phyloP scores from a whole-genome alignment of 2,113 vertebrate genomes.

The Sialia sialis region DNA sequence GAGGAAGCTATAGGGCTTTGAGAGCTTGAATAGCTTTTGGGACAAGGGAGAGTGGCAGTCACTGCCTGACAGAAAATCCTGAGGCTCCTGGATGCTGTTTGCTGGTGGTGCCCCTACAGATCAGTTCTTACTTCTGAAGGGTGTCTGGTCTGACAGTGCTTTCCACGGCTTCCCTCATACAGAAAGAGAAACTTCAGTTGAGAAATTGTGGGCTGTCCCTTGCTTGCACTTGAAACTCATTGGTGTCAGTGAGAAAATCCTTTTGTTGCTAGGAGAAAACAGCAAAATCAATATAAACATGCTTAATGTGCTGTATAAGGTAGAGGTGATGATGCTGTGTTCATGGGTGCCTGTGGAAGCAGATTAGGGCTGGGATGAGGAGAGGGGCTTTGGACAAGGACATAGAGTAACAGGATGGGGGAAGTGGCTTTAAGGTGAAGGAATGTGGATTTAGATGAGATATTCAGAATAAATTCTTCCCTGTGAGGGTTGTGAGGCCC shows the following conservation, averaged over 20 bases:
- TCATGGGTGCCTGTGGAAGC: accelerated
- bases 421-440: background rate
- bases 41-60: background rate
- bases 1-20: background rate
- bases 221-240: background rate
- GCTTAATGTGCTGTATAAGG: accelerated
- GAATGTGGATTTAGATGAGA: background rate
- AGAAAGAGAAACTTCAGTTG: background rate
- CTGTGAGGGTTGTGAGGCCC: accelerated
- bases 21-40: background rate
- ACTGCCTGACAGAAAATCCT: background rate
- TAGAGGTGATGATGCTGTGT: background rate
- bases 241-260: background rate
- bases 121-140: background rate
- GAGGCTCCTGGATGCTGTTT: background rate
- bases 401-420: background rate
- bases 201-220: background rate
- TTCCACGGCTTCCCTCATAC: background rate
- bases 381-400: background rate
- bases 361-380: background rate
- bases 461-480: background rate
- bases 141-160: background rate
- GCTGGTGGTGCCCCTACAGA: background rate
- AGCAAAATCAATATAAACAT: accelerated
- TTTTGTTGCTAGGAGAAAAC: background rate